Percentiles rank a stretch among this genome's conserved stretches.
Evolutionary conservation across 2,113 vertebrate species (phyloP).

Genomic region (Semnornis frantzii): DNA sequence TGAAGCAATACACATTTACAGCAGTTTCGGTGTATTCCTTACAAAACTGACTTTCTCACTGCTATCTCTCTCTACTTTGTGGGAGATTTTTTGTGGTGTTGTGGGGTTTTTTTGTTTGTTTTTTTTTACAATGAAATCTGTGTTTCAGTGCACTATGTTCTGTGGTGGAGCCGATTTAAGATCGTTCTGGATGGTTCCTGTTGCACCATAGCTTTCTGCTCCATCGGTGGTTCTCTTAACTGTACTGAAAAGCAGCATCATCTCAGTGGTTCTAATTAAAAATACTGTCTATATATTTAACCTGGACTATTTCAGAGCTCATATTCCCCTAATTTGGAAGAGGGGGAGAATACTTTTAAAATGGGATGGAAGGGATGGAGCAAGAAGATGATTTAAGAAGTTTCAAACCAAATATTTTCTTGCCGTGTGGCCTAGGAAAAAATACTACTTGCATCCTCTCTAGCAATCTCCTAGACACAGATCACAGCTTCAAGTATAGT

Average conservation of each 20-base stretch:
- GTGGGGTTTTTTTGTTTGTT: too few species aligned
- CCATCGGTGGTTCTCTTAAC: background rate
- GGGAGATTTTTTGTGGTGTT: too few species aligned
- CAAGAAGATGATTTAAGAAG: background rate
- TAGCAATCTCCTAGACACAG: background rate
- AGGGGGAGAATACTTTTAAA: background rate
- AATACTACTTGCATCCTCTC: background rate
- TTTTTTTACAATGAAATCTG: background rate
- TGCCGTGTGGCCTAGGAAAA: background rate
- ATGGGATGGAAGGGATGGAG: background rate
- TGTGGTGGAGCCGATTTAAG: background rate
- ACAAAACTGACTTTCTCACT: background rate
- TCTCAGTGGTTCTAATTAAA: too few species aligned
- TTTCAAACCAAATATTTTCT: background rate
- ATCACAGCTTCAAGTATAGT: background rate
- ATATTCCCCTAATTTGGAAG: background rate
- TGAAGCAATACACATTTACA: background rate
- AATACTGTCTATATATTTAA: background rate
- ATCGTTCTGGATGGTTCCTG: background rate
- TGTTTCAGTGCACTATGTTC: background rate
- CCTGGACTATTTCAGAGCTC: background rate
- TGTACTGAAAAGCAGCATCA: too few species aligned
- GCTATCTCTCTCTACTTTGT: rapidly evolving
- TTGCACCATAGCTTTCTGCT: background rate
- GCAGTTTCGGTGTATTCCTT: background rate